Percentiles rank a stretch among this genome's conserved stretches.
These are phyloP conservation scores for Troilus luridus DNA, from an alignment of 2,888 invertebrate species.

Conservation along the genomic window DNA sequence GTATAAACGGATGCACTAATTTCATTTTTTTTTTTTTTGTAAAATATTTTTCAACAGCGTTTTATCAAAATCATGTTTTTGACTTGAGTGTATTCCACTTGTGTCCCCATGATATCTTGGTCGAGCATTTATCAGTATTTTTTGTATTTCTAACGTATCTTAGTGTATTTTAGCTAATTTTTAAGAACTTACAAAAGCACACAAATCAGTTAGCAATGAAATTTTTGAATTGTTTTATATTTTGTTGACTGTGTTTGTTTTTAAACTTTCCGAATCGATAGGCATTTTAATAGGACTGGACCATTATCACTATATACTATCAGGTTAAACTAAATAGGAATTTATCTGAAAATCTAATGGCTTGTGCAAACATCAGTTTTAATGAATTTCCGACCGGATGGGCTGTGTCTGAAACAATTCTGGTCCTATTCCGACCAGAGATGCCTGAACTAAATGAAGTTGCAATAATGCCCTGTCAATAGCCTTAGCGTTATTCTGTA, in stretches of 20 bases:
- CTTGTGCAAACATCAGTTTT: background rate
- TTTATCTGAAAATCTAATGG: constrained; percentile 19
- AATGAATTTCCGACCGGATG: constrained; percentile 40
- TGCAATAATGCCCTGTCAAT: constrained; percentile 38
- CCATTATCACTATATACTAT: background rate
- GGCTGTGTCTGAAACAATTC: constrained; percentile 38
- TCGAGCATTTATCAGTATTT: no score
- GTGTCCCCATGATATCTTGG: no score
- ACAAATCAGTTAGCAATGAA: no score
- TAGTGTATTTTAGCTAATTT: no score
- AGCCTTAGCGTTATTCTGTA: background rate
- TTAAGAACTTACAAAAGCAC: no score
- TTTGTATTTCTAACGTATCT: no score
- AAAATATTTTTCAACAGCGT: no score
- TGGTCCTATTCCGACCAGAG: background rate
- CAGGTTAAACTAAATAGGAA: background rate
- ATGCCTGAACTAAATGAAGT: constrained; percentile 16
- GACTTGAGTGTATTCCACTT: no score
- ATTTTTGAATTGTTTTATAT: no score
- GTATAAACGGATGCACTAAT: no score
- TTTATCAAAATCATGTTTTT: no score
- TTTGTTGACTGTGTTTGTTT: background rate
- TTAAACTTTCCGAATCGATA: background rate
- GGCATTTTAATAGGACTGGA: background rate
- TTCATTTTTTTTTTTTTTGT: no score